Conservation (phyloP, 1,140 invertebrate species). For the Danaus melanippus region DNA sequence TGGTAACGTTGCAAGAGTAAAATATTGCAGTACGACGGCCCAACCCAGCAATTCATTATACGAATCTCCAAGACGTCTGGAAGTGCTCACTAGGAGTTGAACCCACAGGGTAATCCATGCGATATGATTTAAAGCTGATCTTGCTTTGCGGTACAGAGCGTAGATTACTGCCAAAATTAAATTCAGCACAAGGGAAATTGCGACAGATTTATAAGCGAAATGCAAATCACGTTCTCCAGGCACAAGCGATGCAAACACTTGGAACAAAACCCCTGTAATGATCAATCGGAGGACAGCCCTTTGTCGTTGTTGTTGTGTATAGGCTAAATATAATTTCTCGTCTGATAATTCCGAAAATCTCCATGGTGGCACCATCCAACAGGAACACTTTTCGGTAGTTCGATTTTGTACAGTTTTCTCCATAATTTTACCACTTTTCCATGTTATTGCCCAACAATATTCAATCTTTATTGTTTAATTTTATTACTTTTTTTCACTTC, state of each 20-base stretch:
- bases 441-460: slow-evolving; percentile 6
- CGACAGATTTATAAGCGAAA: slow-evolving; percentile 64
- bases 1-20: slow-evolving; percentile 88
- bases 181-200: slow-evolving; percentile 72
- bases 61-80: slow-evolving; percentile 64
- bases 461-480: too few species aligned
- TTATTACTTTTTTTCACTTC: slow-evolving; percentile 1
- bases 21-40: slow-evolving; percentile 85
- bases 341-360: slow-evolving; percentile 73
- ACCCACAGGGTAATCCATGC: slow-evolving; percentile 76
- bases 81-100: slow-evolving; percentile 73
- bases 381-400: slow-evolving; percentile 33
- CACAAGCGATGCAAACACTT: slow-evolving; percentile 75
- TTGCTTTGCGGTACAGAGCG: slow-evolving; percentile 25
- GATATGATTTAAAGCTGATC: slow-evolving; percentile 74
- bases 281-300: slow-evolving; percentile 85
- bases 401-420: slow-evolving; percentile 44
- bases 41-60: slow-evolving; percentile 77
- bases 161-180: slow-evolving; percentile 63
- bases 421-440: slow-evolving; percentile 34
- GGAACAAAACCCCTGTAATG: slow-evolving; percentile 78
- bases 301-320: slow-evolving; percentile 82
- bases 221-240: slow-evolving; percentile 72
- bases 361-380: slow-evolving; percentile 47
- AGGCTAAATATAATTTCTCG: slow-evolving; percentile 83